Base-by-base conservation (phyloP, 2,888 invertebrate genomes). In the Phrixothrix hirtus region DNA sequence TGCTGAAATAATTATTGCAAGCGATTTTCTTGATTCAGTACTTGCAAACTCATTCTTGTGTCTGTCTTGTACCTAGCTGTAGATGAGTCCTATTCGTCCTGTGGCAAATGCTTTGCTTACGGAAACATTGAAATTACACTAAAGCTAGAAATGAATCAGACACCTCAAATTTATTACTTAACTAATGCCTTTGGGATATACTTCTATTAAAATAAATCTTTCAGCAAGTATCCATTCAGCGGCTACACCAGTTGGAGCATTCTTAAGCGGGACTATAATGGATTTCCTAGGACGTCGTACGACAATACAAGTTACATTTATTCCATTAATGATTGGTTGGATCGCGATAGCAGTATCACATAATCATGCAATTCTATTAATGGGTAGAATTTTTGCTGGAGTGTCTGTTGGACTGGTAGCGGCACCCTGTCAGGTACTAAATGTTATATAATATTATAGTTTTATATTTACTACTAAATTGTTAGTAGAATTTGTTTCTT, bases 211-310 rank as follows among this genome's bases (percentile, higher is more conserved):
- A 11, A 37, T 38, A 7, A 11, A 10, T 52, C 46, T 69, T 69
- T 5, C 76, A 89, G 89, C 89, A 2, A 87, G 88, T 63, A 82
- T 89, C 7, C 89, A 89, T 68, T 89, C 89, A 16, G 82, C 88
- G 45, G 88, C 89, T 0, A 88, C 89, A 0, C 89, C 89, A 0
- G 67, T 88, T 0, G 89, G 89, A 1, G 85, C 88, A 0, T 75
- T 89, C 64, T 61, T 87, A 25, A 87, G 88, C 0, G 89, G 88
- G 0, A 81, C 87, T 0, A 72, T 88, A 38, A 84, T 88, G 77
- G 89, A 89, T 63, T 78, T 78, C 27, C 81, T 85, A 62, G 89
- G 89, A 0, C 78, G 89, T 46, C 82, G 83, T 54, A 78, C 82
- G 16, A 83, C 86, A 3, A 73, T 89, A 42, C 82, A 88, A 65